Conservation (phyloP, 2,113 vertebrate genomes). For the Lophotis ruficrista region DNA sequence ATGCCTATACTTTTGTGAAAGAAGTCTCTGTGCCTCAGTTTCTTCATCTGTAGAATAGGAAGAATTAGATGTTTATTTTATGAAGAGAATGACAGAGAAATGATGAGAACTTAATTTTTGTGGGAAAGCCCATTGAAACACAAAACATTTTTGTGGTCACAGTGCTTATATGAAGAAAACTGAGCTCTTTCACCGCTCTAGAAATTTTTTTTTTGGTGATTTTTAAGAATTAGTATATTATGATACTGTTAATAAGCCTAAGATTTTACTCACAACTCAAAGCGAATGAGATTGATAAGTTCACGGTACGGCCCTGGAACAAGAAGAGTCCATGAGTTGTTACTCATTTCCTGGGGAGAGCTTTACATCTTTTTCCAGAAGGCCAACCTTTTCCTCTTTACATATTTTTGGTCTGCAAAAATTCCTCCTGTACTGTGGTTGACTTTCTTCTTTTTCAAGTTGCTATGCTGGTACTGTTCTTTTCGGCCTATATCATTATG, state of each 20-base stretch:
- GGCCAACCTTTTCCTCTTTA: not conserved
- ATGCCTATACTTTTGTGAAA: not conserved
- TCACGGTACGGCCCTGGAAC: not conserved
- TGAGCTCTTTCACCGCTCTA: not conserved
- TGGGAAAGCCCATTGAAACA: not conserved
- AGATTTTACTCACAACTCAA: not conserved
- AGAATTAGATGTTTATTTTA: not conserved
- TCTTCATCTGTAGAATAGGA: not conserved
- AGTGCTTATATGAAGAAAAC: not conserved
- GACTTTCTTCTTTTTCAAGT: not conserved
- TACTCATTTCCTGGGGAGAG: not conserved
- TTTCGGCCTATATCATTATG: not conserved
- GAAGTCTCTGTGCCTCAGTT: not conserved
- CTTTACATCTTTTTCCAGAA: not conserved
- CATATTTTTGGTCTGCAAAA: not conserved
- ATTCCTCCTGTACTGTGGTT: not conserved
- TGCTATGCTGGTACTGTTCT: not conserved
- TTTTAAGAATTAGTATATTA: not conserved
- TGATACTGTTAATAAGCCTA: not conserved
- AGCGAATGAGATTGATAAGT: not conserved
- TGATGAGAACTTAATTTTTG: not conserved
- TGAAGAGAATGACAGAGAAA: not conserved
- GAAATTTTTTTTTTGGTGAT: not conserved
- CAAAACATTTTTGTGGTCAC: not conserved
- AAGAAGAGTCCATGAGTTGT: not conserved